These are phyloP conservation scores for Apis cerana DNA, from an alignment of 1,140 invertebrate species.

Conservation along the genomic window DNA sequence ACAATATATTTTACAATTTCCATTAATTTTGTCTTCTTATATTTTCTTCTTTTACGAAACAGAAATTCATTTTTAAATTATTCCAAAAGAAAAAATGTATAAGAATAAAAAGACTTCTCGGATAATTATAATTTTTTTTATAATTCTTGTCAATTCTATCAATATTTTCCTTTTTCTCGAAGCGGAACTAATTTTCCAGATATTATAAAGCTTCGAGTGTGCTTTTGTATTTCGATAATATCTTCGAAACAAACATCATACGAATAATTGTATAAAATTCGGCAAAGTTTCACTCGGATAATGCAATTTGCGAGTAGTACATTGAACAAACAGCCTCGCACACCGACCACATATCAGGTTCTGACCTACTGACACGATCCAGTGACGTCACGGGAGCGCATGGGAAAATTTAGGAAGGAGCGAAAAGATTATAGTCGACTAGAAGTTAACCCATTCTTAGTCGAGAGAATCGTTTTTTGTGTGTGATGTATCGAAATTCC, in stretches of 20 bases:
- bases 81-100: too few species aligned
- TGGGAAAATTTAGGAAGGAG: conserved; percentile 45
- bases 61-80: too few species aligned
- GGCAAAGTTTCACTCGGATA: not conserved
- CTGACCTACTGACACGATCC: conserved; percentile 74
- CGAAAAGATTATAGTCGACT: conserved; percentile 26
- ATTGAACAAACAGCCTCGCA: conserved; percentile 32
- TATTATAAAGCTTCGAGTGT: not conserved
- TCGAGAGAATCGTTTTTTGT: conserved; percentile 15
- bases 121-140: not conserved
- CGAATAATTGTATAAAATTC: too few species aligned
- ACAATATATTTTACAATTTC: too few species aligned
- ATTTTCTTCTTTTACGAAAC: too few species aligned
- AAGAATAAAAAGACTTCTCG: too few species aligned
- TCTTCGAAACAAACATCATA: not conserved
- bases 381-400: conserved; percentile 72
- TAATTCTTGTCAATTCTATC: not conserved
- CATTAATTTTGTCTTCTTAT: too few species aligned
- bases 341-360: conserved; percentile 67
- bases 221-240: not conserved
- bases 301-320: conserved; percentile 45
- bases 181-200: not conserved
- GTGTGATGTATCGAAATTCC: not conserved
- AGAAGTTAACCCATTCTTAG: conserved; percentile 33
- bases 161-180: not conserved